These are phyloP conservation scores for Ommatoiulus sabulosus DNA, from an alignment of 2,888 invertebrate species.

Conservation along the genomic window DNA sequence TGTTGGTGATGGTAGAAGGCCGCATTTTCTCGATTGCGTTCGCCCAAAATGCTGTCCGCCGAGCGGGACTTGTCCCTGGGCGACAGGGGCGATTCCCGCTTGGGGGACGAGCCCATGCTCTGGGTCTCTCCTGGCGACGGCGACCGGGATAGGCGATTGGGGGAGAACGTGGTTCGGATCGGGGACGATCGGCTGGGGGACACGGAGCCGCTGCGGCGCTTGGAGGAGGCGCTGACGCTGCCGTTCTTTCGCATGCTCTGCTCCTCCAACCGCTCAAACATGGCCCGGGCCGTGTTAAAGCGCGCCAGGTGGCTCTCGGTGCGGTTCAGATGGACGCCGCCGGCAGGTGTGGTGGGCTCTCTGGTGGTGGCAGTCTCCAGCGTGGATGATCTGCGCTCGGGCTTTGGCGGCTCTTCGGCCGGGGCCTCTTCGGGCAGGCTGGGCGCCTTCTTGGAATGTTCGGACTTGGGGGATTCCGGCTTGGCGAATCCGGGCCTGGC, in stretches of 20 bases:
- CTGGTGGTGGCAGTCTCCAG: neutral
- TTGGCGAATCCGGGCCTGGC: conserved; percentile 55
- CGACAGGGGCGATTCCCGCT: conserved; percentile 57
- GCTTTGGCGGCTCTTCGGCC: neutral
- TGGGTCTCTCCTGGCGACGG: conserved; percentile 65
- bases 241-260: conserved; percentile 72
- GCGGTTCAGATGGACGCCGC: conserved; percentile 67
- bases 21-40: conserved; percentile 63
- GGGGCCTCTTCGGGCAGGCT: neutral
- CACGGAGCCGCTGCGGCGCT: conserved; percentile 60
- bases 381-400: neutral
- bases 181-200: conserved; percentile 59
- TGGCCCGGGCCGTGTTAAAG: conserved; percentile 90
- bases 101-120: conserved; percentile 58
- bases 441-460: conserved; percentile 25
- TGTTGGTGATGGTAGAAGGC: conserved; percentile 63
- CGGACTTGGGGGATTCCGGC: conserved; percentile 56
- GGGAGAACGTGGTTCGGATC: conserved; percentile 55
- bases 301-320: conserved; percentile 91
- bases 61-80: conserved; percentile 59
- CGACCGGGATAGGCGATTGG: conserved; percentile 62
- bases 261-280: conserved; percentile 86
- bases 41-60: conserved; percentile 59
- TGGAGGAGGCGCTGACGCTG: conserved; percentile 63
- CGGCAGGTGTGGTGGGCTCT: neutral